Evolutionary conservation across 2,113 vertebrate genomes (phyloP).

Genomic region (Paedocypris sp.): DNA sequence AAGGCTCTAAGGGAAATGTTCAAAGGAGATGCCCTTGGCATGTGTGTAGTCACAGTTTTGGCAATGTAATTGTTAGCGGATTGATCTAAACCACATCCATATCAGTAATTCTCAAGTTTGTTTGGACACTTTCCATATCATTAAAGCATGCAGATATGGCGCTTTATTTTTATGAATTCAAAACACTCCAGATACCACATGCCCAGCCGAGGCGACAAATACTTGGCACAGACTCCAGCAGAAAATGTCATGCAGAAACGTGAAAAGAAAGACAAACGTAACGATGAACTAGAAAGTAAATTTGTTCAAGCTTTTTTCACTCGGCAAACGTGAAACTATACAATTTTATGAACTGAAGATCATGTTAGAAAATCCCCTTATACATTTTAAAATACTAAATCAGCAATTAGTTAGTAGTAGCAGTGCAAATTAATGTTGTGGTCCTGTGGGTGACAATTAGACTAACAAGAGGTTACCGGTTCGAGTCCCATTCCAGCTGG

Average conservation of each 20-base stretch:
- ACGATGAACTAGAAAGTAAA: no score
- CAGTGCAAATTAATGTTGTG: no score
- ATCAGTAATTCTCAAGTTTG: background rate
- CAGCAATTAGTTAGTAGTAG: no score
- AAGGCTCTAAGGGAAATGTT: constrained; percentile 30
- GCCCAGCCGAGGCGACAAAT: no score
- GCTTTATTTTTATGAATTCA: background rate
- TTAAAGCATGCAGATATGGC: background rate
- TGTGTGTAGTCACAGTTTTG: constrained; percentile 18
- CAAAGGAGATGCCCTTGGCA: constrained; percentile 38
- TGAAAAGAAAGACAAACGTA: background rate
- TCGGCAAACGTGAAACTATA: no score
- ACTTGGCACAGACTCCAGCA: background rate
- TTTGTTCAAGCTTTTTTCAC: no score
- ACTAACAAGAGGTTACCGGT: no score
- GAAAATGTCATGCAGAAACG: background rate
- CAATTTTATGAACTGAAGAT: no score
- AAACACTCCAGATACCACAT: background rate
- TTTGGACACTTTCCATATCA: constrained; percentile 3
- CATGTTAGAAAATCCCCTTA: no score
- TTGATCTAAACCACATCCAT: background rate
- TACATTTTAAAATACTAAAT: no score
- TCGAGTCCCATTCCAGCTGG: no score
- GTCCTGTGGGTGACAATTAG: no score
- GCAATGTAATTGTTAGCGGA: background rate